Conservation (phyloP, 1,140 invertebrate species). For the Bemisia tabaci region DNA sequence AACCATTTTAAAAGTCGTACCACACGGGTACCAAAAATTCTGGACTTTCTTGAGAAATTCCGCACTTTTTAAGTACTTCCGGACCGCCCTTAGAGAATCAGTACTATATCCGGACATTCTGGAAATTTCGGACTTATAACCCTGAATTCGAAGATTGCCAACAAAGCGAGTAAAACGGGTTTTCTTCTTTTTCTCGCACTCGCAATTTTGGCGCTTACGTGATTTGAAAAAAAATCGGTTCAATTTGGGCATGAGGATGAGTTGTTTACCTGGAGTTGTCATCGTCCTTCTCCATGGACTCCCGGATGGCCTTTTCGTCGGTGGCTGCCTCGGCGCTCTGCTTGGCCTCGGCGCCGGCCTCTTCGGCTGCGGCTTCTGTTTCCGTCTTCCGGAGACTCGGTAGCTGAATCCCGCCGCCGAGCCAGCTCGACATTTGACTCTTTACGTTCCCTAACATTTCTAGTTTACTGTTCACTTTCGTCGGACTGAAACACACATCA, state of each 20-base stretch:
- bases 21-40: too few relatives aligned
- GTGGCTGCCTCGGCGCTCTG: constrained; percentile 33
- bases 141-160: too few relatives aligned
- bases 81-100: too few relatives aligned
- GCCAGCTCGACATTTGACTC: constrained; percentile 57
- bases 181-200: too few relatives aligned
- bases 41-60: too few relatives aligned
- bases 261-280: constrained; percentile 60
- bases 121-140: too few relatives aligned
- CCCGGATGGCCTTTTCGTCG: constrained; percentile 34
- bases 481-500: constrained; percentile 37
- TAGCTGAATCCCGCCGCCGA: constrained; percentile 40
- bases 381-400: constrained; percentile 45
- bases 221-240: background rate
- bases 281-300: constrained; percentile 45
- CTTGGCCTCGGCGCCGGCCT: constrained; percentile 20
- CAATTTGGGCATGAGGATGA: background rate
- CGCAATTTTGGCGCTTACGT: too few relatives aligned
- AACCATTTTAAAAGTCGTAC: too few relatives aligned
- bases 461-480: constrained; percentile 49
- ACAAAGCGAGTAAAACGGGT: too few relatives aligned
- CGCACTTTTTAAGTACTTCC: too few relatives aligned
- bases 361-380: constrained; percentile 14
- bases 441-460: constrained; percentile 70
- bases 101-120: too few relatives aligned